Evolutionary conservation across 2,797 vertebrate species (phyloP).

Genomic region (Lepidocolaptes lacrymiger): DNA sequence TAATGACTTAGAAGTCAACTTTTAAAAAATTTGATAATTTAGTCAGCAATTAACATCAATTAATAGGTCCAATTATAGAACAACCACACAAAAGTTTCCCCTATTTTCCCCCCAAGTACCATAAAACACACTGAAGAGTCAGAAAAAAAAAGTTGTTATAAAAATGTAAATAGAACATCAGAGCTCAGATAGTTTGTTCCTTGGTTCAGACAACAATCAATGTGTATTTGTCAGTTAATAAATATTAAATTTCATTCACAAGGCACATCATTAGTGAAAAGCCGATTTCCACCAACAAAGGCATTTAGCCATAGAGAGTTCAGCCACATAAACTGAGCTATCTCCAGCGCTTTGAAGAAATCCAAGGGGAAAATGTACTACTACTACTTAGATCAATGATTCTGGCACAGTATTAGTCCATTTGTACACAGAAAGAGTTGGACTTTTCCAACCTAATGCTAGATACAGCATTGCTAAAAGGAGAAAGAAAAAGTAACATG

Average conservation of each 20-base stretch:
- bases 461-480: background rate
- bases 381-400: background rate
- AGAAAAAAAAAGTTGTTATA: background rate
- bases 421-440: background rate
- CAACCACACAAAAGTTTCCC: background rate
- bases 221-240: background rate
- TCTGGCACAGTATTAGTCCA: background rate
- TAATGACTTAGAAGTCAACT: background rate
- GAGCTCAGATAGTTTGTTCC: background rate
- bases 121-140: background rate
- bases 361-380: background rate
- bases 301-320: background rate
- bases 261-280: background rate
- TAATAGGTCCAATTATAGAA: background rate
- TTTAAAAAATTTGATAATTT: background rate
- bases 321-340: background rate
- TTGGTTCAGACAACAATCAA: background rate
- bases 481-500: background rate
- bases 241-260: conserved; percentile 5
- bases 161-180: background rate
- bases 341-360: background rate
- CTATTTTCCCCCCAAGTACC: background rate
- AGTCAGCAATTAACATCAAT: background rate
- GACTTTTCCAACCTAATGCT: background rate
- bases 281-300: background rate